Evolutionary conservation across 1,140 invertebrate species (phyloP).

Genomic region (Calosoma granatense): DNA sequence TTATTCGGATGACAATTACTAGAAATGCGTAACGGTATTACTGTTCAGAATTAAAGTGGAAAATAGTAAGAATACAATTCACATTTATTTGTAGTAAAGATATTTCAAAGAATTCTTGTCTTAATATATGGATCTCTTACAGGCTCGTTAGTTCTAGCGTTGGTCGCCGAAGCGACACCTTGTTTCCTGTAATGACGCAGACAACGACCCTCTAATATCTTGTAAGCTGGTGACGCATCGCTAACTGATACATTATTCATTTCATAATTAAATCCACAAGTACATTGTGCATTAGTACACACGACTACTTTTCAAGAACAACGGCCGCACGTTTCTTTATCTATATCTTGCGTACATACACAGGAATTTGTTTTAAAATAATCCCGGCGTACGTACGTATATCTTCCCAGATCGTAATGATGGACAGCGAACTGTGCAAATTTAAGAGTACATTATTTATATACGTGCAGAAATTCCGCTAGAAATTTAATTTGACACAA

Average conservation of each 20-base stretch:
- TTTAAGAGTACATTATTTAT: background rate
- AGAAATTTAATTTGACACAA: constrained; percentile 6
- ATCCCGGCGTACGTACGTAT: background rate
- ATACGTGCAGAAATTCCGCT: constrained; percentile 2
- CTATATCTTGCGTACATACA: no score
- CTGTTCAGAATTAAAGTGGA: no score
- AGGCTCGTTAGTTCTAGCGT: constrained; percentile 24
- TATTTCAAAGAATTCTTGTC: constrained; percentile 12
- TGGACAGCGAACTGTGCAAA: background rate
- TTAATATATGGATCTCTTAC: constrained; percentile 25
- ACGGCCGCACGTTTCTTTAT: background rate
- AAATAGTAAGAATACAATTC: background rate
- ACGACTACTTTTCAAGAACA: background rate
- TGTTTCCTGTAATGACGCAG: constrained; percentile 20
- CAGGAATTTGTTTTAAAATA: no score
- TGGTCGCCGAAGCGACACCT: constrained; percentile 23
- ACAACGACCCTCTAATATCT: constrained; percentile 22
- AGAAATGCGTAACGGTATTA: no score
- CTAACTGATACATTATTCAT: constrained; percentile 22
- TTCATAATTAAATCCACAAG: constrained; percentile 20
- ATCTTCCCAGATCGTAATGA: background rate
- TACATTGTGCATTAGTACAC: background rate
- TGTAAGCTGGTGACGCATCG: constrained; percentile 5
- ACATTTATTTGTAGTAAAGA: background rate
- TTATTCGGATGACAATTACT: no score